Percentiles rank a stretch among this genome's conserved stretches.
Evolutionary conservation across 2,888 invertebrate species (phyloP).

Genomic region (Zaprionus bogoriensis): DNA sequence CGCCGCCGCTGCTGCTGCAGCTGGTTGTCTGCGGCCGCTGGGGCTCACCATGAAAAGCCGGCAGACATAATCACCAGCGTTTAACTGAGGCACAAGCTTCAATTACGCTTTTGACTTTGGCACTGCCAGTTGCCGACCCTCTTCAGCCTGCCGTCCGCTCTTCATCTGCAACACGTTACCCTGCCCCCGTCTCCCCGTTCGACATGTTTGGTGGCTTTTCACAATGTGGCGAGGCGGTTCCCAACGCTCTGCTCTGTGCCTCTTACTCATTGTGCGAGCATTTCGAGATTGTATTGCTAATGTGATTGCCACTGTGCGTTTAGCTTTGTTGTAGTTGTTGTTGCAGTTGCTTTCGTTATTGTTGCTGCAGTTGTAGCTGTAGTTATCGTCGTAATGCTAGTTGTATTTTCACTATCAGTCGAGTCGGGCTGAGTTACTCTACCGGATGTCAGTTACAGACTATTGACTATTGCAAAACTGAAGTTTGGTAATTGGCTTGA

Average conservation of each 20-base stretch:
- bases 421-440: constrained; percentile 10
- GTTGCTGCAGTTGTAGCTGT: constrained; percentile 9
- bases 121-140: constrained; percentile 11
- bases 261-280: constrained; percentile 35
- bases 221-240: constrained; percentile 35
- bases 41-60: constrained; percentile 55
- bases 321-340: constrained; percentile 5
- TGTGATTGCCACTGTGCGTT: constrained; percentile 46
- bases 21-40: constrained; percentile 22
- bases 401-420: constrained; percentile 47
- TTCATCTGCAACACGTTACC: neutral
- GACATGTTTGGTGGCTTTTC: constrained; percentile 55
- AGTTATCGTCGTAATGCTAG: constrained; percentile 19
- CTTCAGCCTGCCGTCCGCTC: neutral
- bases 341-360: constrained; percentile 6
- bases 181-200: neutral
- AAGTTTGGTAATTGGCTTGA: too few species aligned
- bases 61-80: constrained; percentile 68
- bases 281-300: constrained; percentile 31
- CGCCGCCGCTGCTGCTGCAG: constrained; percentile 12
- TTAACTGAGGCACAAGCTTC: constrained; percentile 69
- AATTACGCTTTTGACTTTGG: constrained; percentile 70
- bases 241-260: constrained; percentile 42
- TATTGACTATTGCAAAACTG: neutral
- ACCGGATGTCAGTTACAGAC: neutral